phyloP scores from a whole-genome alignment of 1,140 invertebrate species.

The Saxidomus purpurata region DNA sequence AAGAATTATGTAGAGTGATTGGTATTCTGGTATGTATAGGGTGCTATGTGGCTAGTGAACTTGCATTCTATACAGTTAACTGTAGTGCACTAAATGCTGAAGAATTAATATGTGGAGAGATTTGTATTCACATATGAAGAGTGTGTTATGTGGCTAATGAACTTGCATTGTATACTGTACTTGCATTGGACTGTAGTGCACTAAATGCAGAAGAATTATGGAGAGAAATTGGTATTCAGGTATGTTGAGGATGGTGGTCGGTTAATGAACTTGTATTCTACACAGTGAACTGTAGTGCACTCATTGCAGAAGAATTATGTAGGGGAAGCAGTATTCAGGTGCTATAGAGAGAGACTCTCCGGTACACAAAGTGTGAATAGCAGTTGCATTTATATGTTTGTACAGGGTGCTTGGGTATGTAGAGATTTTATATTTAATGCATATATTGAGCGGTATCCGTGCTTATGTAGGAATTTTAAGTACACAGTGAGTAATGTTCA shows the following conservation, averaged over 20 bases:
- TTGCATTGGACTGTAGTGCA: background rate
- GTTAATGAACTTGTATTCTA: conserved; percentile 98
- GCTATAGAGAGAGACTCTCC: no score
- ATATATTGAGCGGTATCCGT: no score
- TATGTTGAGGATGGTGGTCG: no score
- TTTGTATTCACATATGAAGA: conserved; percentile 92
- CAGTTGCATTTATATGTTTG: no score
- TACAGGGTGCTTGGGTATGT: no score
- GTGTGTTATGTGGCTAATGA: no score
- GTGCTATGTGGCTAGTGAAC: conserved; percentile 96
- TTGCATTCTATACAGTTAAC: conserved; percentile 98
- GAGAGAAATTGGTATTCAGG: conserved; percentile 2
- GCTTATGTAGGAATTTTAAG: no score
- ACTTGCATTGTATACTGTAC: background rate
- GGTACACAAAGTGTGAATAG: no score
- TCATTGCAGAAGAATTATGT: conserved; percentile 99
- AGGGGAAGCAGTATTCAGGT: conserved; percentile 97
- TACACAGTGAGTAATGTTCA: no score
- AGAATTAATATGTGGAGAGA: conserved; percentile 95
- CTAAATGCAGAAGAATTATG: background rate
- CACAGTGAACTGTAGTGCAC: conserved; percentile 97
- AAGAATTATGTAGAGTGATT: conserved; percentile 97
- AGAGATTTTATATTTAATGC: no score
- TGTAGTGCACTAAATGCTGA: conserved; percentile 99
- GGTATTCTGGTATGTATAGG: conserved; percentile 92